A percentile compares a stretch with the other conserved stretches of the same genome.
phyloP scores from a whole-genome alignment of 2,113 vertebrate genomes.

The Catagonus wagneri region DNA sequence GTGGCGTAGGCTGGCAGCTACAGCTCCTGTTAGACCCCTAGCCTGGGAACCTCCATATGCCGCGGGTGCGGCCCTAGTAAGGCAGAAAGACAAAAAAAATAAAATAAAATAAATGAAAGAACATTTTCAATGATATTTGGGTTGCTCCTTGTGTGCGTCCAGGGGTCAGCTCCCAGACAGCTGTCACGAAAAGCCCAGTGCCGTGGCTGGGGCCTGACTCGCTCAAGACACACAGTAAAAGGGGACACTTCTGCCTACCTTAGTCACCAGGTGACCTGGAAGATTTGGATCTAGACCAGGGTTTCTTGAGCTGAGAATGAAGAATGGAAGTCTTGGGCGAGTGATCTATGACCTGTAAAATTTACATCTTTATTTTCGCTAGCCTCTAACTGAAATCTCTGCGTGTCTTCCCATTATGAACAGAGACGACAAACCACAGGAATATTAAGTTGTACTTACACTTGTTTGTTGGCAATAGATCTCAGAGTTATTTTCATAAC shows the following conservation, averaged over 20 bases:
- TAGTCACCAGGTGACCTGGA: not conserved
- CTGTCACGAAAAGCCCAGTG: not conserved
- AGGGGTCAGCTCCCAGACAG: not conserved
- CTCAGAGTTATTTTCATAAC: not conserved
- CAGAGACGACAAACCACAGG: not conserved
- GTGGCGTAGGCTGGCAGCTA: too few species aligned
- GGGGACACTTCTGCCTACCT: not conserved
- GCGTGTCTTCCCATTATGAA: not conserved
- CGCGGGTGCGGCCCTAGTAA: too few species aligned
- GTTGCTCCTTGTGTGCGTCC: not conserved
- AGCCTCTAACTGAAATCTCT: not conserved
- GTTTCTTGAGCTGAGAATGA: not conserved
- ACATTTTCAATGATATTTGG: not conserved
- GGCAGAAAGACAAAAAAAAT: too few species aligned
- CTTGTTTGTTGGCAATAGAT: not conserved
- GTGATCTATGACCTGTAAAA: not conserved
- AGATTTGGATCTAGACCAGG: not conserved
- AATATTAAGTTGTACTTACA: not conserved
- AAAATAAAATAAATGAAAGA: too few species aligned
- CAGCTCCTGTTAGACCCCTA: too few species aligned
- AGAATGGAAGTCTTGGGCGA: not conserved
- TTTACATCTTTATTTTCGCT: not conserved
- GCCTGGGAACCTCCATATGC: too few species aligned
- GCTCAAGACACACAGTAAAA: rapidly evolving
- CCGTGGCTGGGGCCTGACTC: not conserved